A percentile compares a stretch with the other conserved stretches of the same genome.
phyloP scores from a whole-genome alignment of 2,888 invertebrate species.

The Protodeltote pygarga region DNA sequence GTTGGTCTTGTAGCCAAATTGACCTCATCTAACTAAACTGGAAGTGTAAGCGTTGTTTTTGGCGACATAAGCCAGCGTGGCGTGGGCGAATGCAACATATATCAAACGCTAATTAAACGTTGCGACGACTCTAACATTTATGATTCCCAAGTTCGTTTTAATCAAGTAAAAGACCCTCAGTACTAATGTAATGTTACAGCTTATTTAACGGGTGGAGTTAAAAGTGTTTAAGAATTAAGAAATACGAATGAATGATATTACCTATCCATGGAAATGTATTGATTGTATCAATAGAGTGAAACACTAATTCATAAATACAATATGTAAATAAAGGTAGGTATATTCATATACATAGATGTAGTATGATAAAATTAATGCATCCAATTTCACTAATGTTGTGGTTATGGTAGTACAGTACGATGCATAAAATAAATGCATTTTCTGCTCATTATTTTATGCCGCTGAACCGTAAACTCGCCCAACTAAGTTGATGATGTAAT shows the following conservation, averaged over 20 bases:
- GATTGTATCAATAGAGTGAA: too few species aligned
- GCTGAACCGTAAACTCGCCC: slow-evolving; percentile 21
- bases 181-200: neutral
- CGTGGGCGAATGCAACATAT: slow-evolving; percentile 15
- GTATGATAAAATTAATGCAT: slow-evolving; percentile 22
- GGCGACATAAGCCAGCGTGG: slow-evolving; percentile 49
- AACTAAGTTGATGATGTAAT: slow-evolving; percentile 14
- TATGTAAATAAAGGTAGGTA: neutral
- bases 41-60: slow-evolving; percentile 58
- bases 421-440: slow-evolving; percentile 21
- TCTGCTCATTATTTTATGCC: slow-evolving; percentile 31
- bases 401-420: slow-evolving; percentile 3
- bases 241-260: too few species aligned
- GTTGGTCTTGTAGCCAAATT: slow-evolving; percentile 68
- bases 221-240: too few species aligned
- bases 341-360: slow-evolving; percentile 2
- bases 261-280: too few species aligned
- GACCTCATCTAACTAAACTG: slow-evolving; percentile 64
- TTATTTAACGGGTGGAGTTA: neutral
- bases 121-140: slow-evolving; percentile 31
- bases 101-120: slow-evolving; percentile 37
- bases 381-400: slow-evolving; percentile 31
- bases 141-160: slow-evolving; percentile 12
- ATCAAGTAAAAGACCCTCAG: slow-evolving; percentile 5
- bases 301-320: neutral